Conservation (phyloP, 2,797 vertebrate species). For the Enteromius trimaculatus region DNA sequence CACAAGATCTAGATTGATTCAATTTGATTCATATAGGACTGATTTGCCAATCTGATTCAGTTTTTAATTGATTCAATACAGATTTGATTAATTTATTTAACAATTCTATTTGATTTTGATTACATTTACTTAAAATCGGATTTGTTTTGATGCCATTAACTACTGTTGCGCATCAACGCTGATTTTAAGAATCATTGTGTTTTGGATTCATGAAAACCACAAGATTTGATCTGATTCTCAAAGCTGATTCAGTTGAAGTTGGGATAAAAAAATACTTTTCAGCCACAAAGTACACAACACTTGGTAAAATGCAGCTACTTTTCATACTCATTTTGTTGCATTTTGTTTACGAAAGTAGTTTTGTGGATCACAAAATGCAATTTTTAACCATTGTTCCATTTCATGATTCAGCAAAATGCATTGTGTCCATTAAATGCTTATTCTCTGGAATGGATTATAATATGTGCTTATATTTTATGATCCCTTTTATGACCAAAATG, state of each 20-base stretch:
- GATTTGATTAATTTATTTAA: not conserved
- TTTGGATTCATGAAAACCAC: not conserved
- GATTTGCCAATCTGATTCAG: not conserved
- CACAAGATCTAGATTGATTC: not conserved
- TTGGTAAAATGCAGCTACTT: not conserved
- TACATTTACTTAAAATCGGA: not conserved
- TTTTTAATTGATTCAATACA: not conserved
- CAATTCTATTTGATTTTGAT: not conserved
- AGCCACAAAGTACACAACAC: not conserved
- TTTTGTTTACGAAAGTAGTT: not conserved
- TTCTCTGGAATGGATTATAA: not conserved
- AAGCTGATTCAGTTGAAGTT: not conserved
- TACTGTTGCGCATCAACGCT: not conserved
- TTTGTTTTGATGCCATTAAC: not conserved
- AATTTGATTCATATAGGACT: not conserved
- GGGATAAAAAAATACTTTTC: not conserved
- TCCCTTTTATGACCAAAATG: not conserved
- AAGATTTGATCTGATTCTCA: not conserved
- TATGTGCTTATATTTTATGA: not conserved
- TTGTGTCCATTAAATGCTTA: not conserved
- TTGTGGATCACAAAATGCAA: not conserved
- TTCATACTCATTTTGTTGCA: not conserved
- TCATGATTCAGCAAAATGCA: not conserved
- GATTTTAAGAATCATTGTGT: not conserved
- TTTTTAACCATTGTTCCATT: not conserved